phyloP scores from a whole-genome alignment of 2,888 invertebrate genomes.

The Lacanobia oleracea region DNA sequence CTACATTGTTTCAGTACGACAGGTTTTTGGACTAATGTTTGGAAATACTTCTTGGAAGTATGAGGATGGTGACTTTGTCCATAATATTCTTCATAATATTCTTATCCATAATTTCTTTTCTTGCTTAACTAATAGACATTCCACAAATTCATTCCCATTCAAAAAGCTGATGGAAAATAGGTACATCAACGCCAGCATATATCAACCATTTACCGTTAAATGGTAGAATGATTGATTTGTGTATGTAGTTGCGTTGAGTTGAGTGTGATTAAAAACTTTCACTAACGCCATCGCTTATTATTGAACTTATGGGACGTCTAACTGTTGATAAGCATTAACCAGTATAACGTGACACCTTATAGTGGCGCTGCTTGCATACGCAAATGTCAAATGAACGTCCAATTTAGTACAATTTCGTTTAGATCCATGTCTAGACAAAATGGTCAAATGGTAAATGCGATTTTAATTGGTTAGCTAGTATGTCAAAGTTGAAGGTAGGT shows the following conservation, averaged over 20 bases:
- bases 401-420: neutral
- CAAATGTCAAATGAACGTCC: neutral
- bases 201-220: slow-evolving; percentile 48
- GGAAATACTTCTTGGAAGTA: neutral
- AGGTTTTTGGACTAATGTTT: neutral
- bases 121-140: neutral
- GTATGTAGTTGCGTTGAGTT: slow-evolving; percentile 29
- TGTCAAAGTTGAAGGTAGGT: slow-evolving; percentile 39
- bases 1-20: neutral
- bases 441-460: slow-evolving; percentile 29
- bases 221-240: slow-evolving; percentile 54
- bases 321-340: slow-evolving; percentile 46
- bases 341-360: slow-evolving; percentile 18
- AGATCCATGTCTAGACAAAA: neutral
- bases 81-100: neutral
- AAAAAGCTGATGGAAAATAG: neutral
- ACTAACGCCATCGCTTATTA: slow-evolving; percentile 51
- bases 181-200: slow-evolving; percentile 26
- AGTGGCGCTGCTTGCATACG: neutral
- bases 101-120: too few species aligned
- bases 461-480: slow-evolving; percentile 41
- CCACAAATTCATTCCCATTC: too few species aligned
- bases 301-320: slow-evolving; percentile 50
- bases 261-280: slow-evolving; percentile 63
- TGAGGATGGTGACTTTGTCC: neutral